Conservation (phyloP, 2,113 vertebrate genomes). For the Psephotus haematonotus region DNA sequence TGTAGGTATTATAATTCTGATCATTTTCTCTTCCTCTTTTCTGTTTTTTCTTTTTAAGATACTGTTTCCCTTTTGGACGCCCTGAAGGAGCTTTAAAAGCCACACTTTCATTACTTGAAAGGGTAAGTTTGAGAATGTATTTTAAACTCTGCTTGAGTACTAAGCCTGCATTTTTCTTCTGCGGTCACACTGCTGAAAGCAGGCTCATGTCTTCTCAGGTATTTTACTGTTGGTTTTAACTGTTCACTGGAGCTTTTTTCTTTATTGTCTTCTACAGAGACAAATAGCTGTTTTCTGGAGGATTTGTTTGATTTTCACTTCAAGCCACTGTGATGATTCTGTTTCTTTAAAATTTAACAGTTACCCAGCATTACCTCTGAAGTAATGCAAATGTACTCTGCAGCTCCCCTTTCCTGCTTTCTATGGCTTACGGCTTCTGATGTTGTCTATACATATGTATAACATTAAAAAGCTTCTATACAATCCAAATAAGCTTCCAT, state of each 20-base stretch:
- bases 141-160: neutral
- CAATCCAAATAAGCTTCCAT: neutral
- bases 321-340: neutral
- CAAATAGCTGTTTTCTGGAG: neutral
- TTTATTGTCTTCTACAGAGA: neutral
- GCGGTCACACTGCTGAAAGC: neutral
- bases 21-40: neutral
- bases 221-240: neutral
- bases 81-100: slow-evolving; percentile 98
- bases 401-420: neutral
- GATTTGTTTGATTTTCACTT: neutral
- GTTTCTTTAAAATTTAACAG: neutral
- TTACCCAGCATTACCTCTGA: neutral
- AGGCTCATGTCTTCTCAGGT: neutral
- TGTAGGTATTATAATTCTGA: neutral
- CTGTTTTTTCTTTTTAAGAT: slow-evolving; percentile 75
- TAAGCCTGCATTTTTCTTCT: neutral
- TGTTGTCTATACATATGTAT: neutral
- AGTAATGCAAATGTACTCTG: neutral
- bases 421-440: neutral
- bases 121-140: slow-evolving; percentile 78
- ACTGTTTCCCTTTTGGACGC: slow-evolving; percentile 97
- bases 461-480: neutral
- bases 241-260: neutral
- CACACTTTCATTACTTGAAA: slow-evolving; percentile 93